Evolutionary conservation across 2,888 invertebrate genomes (phyloP).

Genomic region (Noctuana brunneofusca): DNA sequence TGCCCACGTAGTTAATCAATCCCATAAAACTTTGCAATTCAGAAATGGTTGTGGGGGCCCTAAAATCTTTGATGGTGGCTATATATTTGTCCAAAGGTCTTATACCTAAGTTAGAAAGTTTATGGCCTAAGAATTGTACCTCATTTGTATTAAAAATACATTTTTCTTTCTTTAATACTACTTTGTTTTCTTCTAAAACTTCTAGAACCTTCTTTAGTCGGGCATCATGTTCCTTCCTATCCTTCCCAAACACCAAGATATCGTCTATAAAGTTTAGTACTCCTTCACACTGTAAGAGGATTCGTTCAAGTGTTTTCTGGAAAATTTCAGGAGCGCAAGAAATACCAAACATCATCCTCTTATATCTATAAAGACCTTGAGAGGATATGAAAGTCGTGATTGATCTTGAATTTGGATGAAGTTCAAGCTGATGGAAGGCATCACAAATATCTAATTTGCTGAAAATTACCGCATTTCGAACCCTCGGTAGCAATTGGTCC

Average conservation of each 20-base stretch:
- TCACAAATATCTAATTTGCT: slow-evolving; percentile 48
- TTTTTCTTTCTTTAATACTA: slow-evolving; percentile 38
- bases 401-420: slow-evolving; percentile 47
- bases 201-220: slow-evolving; percentile 28
- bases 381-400: slow-evolving; percentile 58
- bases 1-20: slow-evolving; percentile 36
- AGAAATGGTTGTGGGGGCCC: slow-evolving; percentile 31
- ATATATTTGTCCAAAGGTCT: slow-evolving; percentile 47
- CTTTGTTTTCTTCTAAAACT: slow-evolving; percentile 39
- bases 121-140: slow-evolving; percentile 32
- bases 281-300: slow-evolving; percentile 50
- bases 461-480: slow-evolving; percentile 42
- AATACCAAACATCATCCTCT: slow-evolving; percentile 58
- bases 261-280: slow-evolving; percentile 47
- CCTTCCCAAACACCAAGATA: slow-evolving; percentile 39
- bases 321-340: slow-evolving; percentile 56
- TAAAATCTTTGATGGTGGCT: slow-evolving; percentile 41
- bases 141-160: slow-evolving; percentile 33
- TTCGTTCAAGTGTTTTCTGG: slow-evolving; percentile 51
- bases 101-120: slow-evolving; percentile 43
- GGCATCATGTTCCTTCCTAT: slow-evolving; percentile 16
- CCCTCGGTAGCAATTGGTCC: slow-evolving; percentile 36
- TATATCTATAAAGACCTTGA: slow-evolving; percentile 54
- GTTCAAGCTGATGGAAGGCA: slow-evolving; percentile 56
- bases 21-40: slow-evolving; percentile 42